Evolutionary conservation across 2,113 vertebrate genomes (phyloP).

Genomic region (human (Homo sapiens)): GRCh38 chr5:88048001-88048500

Average conservation of each 20-base stretch:
- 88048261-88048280: slow-evolving; percentile 20
- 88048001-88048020: neutral
- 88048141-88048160: neutral
- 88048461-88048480: neutral
- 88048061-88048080: slow-evolving; percentile 14
- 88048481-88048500: neutral
- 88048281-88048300: neutral
- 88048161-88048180: neutral
- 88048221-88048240: neutral
- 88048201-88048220: neutral
- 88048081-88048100: neutral
- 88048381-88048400: neutral
- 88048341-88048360: neutral
- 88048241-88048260: neutral
- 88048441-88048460: neutral
- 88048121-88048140: neutral
- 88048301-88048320: neutral
- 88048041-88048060: neutral
- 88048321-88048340: neutral
- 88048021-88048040: slow-evolving; percentile 5
- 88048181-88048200: neutral
- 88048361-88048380: neutral
- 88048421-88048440: neutral
- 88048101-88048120: neutral
- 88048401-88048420: neutral